These are phyloP conservation scores for Cerceris ruficornis DNA, from an alignment of 2,888 invertebrate genomes.

Conservation along the genomic window DNA sequence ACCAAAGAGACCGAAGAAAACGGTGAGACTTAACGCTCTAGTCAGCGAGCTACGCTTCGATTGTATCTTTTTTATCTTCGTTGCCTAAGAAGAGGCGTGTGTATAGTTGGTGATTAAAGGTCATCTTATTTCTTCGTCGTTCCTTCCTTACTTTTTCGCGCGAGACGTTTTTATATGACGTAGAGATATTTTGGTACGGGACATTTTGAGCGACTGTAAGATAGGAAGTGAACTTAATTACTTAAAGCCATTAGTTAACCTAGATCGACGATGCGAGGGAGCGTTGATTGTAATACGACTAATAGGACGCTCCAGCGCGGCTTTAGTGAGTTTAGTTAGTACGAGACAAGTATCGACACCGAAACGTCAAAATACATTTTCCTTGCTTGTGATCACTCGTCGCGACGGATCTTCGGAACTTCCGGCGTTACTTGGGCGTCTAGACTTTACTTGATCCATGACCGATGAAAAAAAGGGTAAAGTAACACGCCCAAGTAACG, in stretches of 20 bases:
- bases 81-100: slow-evolving; percentile 35
- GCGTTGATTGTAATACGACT: slow-evolving; percentile 2
- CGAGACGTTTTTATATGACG: slow-evolving; percentile 50
- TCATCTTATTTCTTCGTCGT: slow-evolving; percentile 39
- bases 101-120: slow-evolving; percentile 30
- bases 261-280: slow-evolving; percentile 1
- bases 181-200: slow-evolving; percentile 68
- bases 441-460: too few relatives aligned
- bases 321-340: slow-evolving; percentile 51
- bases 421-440: background rate
- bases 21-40: slow-evolving; percentile 41
- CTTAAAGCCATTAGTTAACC: slow-evolving; percentile 32
- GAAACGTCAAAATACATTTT: background rate
- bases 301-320: slow-evolving; percentile 14
- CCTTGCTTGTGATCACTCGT: background rate
- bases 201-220: slow-evolving; percentile 54
- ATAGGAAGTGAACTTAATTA: slow-evolving; percentile 32
- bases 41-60: slow-evolving; percentile 59
- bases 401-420: background rate
- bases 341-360: slow-evolving; percentile 25
- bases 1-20: slow-evolving; percentile 27
- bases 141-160: slow-evolving; percentile 40
- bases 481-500: background rate
- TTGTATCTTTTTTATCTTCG: slow-evolving; percentile 55
- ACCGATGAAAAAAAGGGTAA: too few relatives aligned